Evolutionary conservation across 2,888 invertebrate genomes (phyloP).

Genomic region (Aromia moschata): DNA sequence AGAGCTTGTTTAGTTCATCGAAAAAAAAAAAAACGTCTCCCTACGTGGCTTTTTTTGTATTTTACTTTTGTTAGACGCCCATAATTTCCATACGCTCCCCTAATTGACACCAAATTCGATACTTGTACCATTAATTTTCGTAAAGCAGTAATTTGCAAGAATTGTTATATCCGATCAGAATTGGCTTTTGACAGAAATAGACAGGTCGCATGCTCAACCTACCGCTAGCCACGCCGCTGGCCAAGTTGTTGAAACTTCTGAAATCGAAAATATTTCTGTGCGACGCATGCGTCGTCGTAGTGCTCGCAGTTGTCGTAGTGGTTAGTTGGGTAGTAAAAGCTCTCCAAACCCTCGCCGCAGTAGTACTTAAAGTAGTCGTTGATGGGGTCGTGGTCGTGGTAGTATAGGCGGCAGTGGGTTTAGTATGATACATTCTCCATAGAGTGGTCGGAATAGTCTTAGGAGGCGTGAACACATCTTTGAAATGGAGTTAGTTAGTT

Average conservation of each 20-base stretch:
- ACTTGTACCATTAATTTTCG: too few species aligned
- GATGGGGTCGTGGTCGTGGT: constrained; percentile 46
- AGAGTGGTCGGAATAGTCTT: constrained; percentile 54
- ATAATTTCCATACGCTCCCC: too few species aligned
- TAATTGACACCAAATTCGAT: too few species aligned
- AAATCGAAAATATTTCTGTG: constrained; percentile 60
- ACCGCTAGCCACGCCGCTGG: constrained; percentile 56
- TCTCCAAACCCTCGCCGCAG: constrained; percentile 57
- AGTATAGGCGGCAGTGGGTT: constrained; percentile 45
- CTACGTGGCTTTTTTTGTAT: too few species aligned
- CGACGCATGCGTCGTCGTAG: constrained; percentile 28
- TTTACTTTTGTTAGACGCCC: too few species aligned
- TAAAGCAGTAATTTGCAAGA: too few species aligned
- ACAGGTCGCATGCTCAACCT: constrained; percentile 31
- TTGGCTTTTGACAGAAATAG: too few species aligned
- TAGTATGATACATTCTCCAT: constrained; percentile 47
- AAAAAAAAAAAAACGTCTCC: too few species aligned
- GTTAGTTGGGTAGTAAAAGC: constrained; percentile 58
- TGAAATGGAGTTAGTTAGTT: constrained; percentile 4
- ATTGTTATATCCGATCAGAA: too few species aligned
- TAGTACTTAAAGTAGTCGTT: constrained; percentile 46
- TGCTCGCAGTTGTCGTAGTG: constrained; percentile 30
- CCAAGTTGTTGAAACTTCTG: constrained; percentile 59
- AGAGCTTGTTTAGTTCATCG: too few species aligned
- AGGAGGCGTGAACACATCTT: constrained; percentile 54